A percentile compares a stretch with the other conserved stretches of the same genome.
Evolutionary conservation across 2,888 invertebrate genomes (phyloP).

Genomic region (Oxyteleia sp.): DNA sequence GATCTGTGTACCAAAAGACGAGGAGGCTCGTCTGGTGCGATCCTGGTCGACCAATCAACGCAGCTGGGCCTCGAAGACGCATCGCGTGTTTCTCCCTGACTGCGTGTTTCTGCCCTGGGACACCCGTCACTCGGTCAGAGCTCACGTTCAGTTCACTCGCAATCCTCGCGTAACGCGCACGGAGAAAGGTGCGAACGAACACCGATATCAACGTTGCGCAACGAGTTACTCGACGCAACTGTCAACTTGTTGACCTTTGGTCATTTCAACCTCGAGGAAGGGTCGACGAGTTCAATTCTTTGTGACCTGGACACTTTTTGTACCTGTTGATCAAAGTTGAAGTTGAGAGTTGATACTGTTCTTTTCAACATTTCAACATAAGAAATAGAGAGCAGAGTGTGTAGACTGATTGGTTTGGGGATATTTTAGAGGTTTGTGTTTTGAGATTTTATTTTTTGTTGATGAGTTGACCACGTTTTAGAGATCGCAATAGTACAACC

Average conservation of each 20-base stretch:
- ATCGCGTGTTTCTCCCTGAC: slow-evolving; percentile 51
- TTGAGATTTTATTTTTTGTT: no score
- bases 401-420: no score
- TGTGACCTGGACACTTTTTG: no score
- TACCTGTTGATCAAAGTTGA: no score
- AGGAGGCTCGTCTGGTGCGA: slow-evolving; percentile 55
- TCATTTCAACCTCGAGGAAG: no score
- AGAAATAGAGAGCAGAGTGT: no score
- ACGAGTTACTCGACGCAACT: slow-evolving; percentile 29
- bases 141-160: slow-evolving; percentile 39
- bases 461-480: no score
- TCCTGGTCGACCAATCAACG: slow-evolving; percentile 28
- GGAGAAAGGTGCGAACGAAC: slow-evolving; percentile 28
- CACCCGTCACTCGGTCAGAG: slow-evolving; percentile 50
- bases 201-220: slow-evolving; percentile 21
- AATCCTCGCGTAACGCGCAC: slow-evolving; percentile 2
- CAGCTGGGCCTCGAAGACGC: slow-evolving; percentile 17
- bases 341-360: no score
- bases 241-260: slow-evolving; percentile 28
- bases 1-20: slow-evolving; percentile 8
- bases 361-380: no score
- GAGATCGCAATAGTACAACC: no score
- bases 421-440: no score
- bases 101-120: slow-evolving; percentile 10
- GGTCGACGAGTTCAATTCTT: no score